Evolutionary conservation across 2,113 vertebrate species (phyloP), one percentile per base, ranked within the genome.

Genomic region (Rhineura floridana): DNA sequence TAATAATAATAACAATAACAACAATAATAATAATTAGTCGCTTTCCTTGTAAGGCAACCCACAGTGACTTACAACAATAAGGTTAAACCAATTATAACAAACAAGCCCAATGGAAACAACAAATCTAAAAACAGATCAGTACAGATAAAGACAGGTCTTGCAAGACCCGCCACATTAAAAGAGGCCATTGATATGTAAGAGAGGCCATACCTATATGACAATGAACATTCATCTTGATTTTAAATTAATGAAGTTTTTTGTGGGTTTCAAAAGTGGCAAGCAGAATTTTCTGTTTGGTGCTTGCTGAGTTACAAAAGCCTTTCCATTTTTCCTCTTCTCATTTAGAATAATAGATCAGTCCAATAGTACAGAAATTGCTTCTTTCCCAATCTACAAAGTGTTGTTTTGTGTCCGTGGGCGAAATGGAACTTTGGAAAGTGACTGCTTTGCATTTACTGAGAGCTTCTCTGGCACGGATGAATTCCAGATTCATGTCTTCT

Each of bases 401-500:
- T 86, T 99, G 88, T 99, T 99, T 89, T 99, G 99, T 91, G 98
- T 97, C n/a, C 97, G 99, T 70, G 99, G 98, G 6, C 96, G 92
- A 42, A 98, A 98, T 50, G 98, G 97, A n/a, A 98, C 98, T 1
- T 46, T 96, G 55, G 98, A 99, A 94, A 97, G 97, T 17, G 97
- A 99, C 93, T 99, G 98, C 92, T 99, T 99, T 95, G 98, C 97
- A 25, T 99, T 99, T 94, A 99, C 99, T 0, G 99, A 99, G 90
- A 99, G 98, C 95, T 99, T 98, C 91, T 97, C 97, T 92, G 98
- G 98, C 77, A 97, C 98, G 1, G 99, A 99, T 88, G 98, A 98
- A 92, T 99, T 99, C 95, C 98, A 99, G 95, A 98, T 99, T 90
- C 99, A 99, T n/a, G 97, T 99, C 84, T 99, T 99, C 95, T 98